Conservation (phyloP, 1,140 invertebrate species). For the Macrobrachium nipponense region DNA sequence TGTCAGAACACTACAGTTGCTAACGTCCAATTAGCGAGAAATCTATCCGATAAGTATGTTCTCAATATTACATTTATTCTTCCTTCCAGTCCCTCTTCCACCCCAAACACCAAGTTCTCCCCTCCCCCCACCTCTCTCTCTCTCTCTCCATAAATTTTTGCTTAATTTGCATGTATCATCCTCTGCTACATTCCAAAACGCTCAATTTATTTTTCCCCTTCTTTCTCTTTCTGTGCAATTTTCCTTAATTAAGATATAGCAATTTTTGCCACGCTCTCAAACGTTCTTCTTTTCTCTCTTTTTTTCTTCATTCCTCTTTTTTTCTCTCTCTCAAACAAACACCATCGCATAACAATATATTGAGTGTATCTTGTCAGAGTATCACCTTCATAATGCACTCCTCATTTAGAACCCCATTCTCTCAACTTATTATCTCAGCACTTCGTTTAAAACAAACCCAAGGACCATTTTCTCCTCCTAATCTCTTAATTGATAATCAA, state of each 20-base stretch:
- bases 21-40: no score
- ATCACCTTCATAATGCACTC: background rate
- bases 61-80: background rate
- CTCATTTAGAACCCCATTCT: background rate
- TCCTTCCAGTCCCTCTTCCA: background rate
- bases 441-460: no score
- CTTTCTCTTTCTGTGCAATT: background rate
- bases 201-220: background rate
- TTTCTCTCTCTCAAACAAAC: no score
- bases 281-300: background rate
- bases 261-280: background rate
- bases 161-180: background rate
- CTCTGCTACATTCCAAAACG: background rate
- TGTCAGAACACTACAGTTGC: no score
- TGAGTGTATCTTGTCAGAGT: background rate
- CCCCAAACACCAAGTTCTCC: background rate
- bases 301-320: no score
- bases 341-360: no score
- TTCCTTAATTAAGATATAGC: background rate
- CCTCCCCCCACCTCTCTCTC: background rate
- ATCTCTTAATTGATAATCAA: no score
- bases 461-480: no score
- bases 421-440: no score
- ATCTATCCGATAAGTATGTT: no score
- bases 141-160: background rate